Evolutionary conservation across 2,888 invertebrate genomes (phyloP).

Genomic region (Opisthograptis luteolata): DNA sequence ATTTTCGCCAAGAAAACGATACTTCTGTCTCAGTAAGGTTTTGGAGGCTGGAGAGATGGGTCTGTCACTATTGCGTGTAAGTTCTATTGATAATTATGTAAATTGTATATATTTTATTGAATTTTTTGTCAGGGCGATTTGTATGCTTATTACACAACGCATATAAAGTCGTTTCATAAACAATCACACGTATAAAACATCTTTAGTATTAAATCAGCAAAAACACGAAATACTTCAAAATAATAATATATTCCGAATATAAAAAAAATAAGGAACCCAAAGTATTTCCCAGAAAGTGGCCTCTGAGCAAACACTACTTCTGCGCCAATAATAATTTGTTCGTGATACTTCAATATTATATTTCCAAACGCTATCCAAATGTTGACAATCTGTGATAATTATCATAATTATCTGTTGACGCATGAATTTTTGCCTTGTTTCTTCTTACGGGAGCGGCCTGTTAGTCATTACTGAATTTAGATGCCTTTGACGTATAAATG

Average conservation of each 20-base stretch:
- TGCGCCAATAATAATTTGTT: slow-evolving; percentile 19
- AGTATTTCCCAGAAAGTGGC: slow-evolving; percentile 25
- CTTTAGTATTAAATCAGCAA: too few relatives aligned
- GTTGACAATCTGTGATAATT: slow-evolving; percentile 23
- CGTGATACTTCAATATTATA: slow-evolving; percentile 27
- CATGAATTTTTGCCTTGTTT: slow-evolving; percentile 14
- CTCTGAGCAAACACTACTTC: slow-evolving; percentile 11
- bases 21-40: slow-evolving; percentile 42
- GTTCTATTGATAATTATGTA: slow-evolving; percentile 35
- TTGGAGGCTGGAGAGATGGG: slow-evolving; percentile 55
- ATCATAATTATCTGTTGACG: slow-evolving; percentile 24
- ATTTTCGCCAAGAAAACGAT: slow-evolving; percentile 44
- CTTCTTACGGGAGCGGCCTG: slow-evolving; percentile 6
- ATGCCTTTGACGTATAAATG: slow-evolving; percentile 53
- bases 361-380: slow-evolving; percentile 23
- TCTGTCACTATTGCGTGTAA: slow-evolving; percentile 61
- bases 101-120: too few relatives aligned
- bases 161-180: too few relatives aligned
- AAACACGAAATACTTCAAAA: too few relatives aligned
- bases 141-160: too few relatives aligned
- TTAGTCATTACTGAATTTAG: slow-evolving; percentile 55
- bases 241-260: too few relatives aligned
- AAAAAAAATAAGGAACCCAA: slow-evolving; percentile 11
- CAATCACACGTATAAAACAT: too few relatives aligned
- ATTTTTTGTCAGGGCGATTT: too few relatives aligned